Conservation (phyloP, 2,888 invertebrate species). For the Poecilus cupreus region DNA sequence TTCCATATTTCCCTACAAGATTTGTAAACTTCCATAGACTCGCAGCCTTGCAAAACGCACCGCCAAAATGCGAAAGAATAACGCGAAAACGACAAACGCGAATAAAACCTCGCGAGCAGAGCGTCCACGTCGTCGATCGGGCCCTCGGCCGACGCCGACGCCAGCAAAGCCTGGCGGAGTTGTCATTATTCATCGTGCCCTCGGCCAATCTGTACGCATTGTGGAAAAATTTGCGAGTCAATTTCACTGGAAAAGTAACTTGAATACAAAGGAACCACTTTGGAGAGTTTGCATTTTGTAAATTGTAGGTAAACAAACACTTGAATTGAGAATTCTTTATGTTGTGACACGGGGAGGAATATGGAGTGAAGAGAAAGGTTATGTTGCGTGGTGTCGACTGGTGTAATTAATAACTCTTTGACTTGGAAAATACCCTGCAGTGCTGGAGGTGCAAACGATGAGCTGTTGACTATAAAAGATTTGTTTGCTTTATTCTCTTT, state of each 20-base stretch:
- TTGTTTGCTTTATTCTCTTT: neutral
- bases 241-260: slow-evolving; percentile 30
- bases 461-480: neutral
- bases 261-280: slow-evolving; percentile 41
- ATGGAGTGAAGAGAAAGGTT: neutral
- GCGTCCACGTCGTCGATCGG: neutral
- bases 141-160: neutral
- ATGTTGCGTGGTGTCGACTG: neutral
- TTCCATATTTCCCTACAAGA: slow-evolving; percentile 29
- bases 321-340: slow-evolving; percentile 17
- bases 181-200: slow-evolving; percentile 34
- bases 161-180: neutral
- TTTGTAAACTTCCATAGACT: slow-evolving; percentile 28
- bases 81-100: neutral
- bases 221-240: slow-evolving; percentile 44
- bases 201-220: slow-evolving; percentile 28
- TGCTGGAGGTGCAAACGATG: neutral
- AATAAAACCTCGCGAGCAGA: slow-evolving; percentile 7
- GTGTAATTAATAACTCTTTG: slow-evolving; percentile 19
- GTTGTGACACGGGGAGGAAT: neutral
- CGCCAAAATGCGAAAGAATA: slow-evolving; percentile 4
- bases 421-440: neutral
- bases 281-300: slow-evolving; percentile 23
- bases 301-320: slow-evolving; percentile 43
- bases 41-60: neutral